Base-by-base conservation (phyloP, 2,888 invertebrate species). In the Folsomia candida region DNA sequence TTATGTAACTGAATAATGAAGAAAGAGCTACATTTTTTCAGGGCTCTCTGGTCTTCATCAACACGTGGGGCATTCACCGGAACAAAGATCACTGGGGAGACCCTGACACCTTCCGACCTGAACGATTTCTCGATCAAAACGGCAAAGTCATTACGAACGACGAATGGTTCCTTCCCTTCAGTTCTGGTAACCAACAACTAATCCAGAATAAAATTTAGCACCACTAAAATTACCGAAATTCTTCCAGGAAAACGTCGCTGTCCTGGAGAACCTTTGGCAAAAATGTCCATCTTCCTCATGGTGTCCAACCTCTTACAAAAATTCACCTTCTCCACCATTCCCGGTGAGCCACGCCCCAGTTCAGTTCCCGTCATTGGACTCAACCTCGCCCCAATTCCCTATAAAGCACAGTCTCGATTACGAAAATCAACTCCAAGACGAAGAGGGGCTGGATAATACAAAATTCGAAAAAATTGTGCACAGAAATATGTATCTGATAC, bases 1-100 rank as follows among this genome's bases (percentile, higher is more conserved):
- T n/a, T n/a, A n/a, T n/a, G n/a, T n/a, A n/a, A n/a, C n/a, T n/a
- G n/a, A n/a, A n/a, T n/a, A n/a, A n/a, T n/a, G n/a, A n/a, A n/a
- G n/a, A n/a, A n/a, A n/a, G n/a, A n/a, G n/a, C n/a, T n/a, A n/a
- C n/a, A n/a, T n/a, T n/a, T n/a, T n/a, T n/a, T n/a, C n/a, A n/a
- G n/a, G 73, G 75, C 1, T 64, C 73, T 18, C 37, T 73, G 0
- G 68, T 75, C 2, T 75, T 75, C 29, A 68, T 75, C 29, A 75
- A 75, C 58, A 75, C 63, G 9, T 75, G 71, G 70, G 75, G 75
- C 18, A 75, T 75, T 58, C 73, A 75, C 27, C 68, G 73, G 1
- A 75, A 70, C 61, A 58, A 68, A 25, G 70, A 70, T 14, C 75
- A 68, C 28, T 71, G 71, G 71, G 71, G 71, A 20, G 68, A 71